phyloP scores from a whole-genome alignment of 1,140 invertebrate species.

The Zaprionus gabonicus region DNA sequence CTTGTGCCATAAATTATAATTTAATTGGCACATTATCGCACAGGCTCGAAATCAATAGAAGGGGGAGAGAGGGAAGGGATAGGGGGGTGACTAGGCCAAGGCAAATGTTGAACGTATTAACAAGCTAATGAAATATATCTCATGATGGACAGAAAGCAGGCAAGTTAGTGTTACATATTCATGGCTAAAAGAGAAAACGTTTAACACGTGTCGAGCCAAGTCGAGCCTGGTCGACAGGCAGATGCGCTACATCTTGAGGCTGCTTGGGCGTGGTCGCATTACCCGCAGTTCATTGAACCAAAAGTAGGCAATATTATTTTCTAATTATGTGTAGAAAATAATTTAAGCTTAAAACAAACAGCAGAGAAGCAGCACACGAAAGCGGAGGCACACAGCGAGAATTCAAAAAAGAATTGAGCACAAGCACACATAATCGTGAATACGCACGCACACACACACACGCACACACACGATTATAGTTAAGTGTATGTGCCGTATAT shows the following conservation, averaged over 20 bases:
- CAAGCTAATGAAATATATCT: conserved; percentile 12
- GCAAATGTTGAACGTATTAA: conserved; percentile 1
- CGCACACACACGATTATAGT: too few relatives aligned
- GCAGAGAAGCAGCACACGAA: conserved; percentile 24
- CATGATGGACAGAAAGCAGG: conserved; percentile 7
- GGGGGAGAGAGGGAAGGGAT: conserved; percentile 11
- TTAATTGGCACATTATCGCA: conserved; percentile 64
- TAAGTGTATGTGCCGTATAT: background rate
- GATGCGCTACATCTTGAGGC: background rate
- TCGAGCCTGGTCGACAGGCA: background rate
- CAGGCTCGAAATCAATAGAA: background rate
- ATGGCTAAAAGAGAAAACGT: conserved; percentile 38
- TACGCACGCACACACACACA: background rate
- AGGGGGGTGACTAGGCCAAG: conserved; percentile 33
- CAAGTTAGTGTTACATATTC: conserved; percentile 37
- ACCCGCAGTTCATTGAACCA: conserved; percentile 72
- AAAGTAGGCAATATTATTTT: conserved; percentile 79
- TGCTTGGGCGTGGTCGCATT: conserved; percentile 30
- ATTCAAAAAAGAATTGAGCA: conserved; percentile 44
- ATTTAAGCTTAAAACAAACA: conserved; percentile 62
- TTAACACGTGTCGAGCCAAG: background rate
- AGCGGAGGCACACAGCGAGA: conserved; percentile 23
- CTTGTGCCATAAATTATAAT: conserved; percentile 52
- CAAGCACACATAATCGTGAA: conserved; percentile 24
- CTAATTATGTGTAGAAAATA: conserved; percentile 59